These are phyloP conservation scores for Leuciscus waleckii DNA, from an alignment of 2,797 vertebrate genomes.

Conservation along the genomic window DNA sequence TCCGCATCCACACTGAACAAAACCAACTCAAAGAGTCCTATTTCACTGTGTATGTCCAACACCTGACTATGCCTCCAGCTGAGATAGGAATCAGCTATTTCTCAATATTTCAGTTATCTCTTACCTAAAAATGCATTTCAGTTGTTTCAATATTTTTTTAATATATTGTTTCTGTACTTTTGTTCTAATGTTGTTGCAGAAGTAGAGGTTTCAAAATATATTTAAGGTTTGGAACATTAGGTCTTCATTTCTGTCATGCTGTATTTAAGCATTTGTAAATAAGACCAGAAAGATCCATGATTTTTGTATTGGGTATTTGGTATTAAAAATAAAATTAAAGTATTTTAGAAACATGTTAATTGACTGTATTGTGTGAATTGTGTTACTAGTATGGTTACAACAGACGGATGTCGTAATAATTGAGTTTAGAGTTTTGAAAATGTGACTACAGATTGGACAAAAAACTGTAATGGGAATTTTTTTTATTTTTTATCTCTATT, in stretches of 20 bases:
- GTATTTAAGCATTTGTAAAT: background rate
- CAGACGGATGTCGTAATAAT: background rate
- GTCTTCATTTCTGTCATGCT: background rate
- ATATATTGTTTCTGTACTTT: no score
- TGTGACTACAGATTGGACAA: background rate
- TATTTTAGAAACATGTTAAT: background rate
- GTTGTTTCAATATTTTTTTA: no score
- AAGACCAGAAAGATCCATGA: background rate
- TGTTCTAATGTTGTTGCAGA: background rate
- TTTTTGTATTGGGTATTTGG: background rate
- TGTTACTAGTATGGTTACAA: background rate
- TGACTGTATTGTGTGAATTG: background rate
- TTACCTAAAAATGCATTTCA: no score
- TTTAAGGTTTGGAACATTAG: background rate
- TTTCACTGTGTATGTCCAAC: no score
- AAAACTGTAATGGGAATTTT: no score
- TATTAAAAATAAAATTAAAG: background rate
- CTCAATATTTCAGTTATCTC: no score
- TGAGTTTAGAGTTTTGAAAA: background rate
- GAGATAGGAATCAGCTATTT: no score
- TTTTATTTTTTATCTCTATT: background rate
- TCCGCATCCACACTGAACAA: no score
- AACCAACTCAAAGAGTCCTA: no score
- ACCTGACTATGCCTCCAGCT: no score
- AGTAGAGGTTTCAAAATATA: background rate